Evolutionary conservation across 2,797 vertebrate genomes (phyloP).

Genomic region (Coregonus sp.): DNA sequence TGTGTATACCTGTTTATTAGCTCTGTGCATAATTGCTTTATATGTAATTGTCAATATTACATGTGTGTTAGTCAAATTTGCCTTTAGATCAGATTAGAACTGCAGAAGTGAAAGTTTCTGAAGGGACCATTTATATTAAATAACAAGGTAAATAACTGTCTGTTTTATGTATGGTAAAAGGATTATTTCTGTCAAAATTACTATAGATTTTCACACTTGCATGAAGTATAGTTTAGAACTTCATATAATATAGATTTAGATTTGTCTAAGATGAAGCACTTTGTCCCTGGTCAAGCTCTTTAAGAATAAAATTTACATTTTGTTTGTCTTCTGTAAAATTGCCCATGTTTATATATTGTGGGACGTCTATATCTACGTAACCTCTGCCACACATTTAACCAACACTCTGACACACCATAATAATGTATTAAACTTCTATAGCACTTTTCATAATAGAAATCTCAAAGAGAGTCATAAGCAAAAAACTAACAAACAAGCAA

Average conservation of each 20-base stretch:
- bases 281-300: conserved; percentile 15
- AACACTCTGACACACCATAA: not conserved
- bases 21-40: not conserved
- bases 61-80: not conserved
- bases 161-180: not conserved
- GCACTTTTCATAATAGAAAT: too few relatives aligned
- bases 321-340: not conserved
- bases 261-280: conserved; percentile 6
- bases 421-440: too few relatives aligned
- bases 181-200: not conserved
- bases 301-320: not conserved
- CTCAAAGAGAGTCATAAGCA: too few relatives aligned
- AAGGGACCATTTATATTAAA: not conserved
- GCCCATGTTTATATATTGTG: conserved; percentile 1
- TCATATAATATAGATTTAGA: conserved; percentile 18
- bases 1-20: not conserved
- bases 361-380: not conserved
- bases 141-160: not conserved
- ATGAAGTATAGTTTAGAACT: not conserved
- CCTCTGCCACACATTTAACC: not conserved
- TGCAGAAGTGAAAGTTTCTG: not conserved
- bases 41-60: not conserved
- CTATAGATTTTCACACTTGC: not conserved
- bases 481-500: too few relatives aligned
- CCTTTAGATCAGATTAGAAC: not conserved